phyloP scores from a whole-genome alignment of 1,140 invertebrate genomes.

The Amphibalanus amphitrite region DNA sequence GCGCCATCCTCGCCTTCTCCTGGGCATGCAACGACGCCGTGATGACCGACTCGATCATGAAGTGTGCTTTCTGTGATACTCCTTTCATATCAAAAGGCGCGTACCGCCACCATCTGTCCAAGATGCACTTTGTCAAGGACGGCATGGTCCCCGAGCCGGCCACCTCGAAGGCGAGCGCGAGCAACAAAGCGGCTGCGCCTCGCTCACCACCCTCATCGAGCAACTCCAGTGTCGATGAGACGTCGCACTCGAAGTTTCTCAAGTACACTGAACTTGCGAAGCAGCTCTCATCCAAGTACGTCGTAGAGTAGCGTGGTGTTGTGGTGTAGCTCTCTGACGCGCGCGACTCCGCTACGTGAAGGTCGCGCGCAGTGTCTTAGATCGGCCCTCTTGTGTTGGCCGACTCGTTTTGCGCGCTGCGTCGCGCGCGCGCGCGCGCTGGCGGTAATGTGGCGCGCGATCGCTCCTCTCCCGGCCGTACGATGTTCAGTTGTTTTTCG shows the following conservation, averaged over 20 bases:
- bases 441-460: neutral
- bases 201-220: slow-evolving; percentile 21
- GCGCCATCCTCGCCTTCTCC: slow-evolving; percentile 72
- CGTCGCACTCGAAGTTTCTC: slow-evolving; percentile 86
- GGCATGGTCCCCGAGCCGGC: slow-evolving; percentile 53
- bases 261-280: slow-evolving; percentile 93
- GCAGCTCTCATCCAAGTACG: slow-evolving; percentile 84
- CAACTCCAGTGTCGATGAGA: slow-evolving; percentile 47
- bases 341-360: neutral
- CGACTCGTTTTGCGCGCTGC: neutral
- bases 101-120: slow-evolving; percentile 86
- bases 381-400: neutral
- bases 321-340: neutral
- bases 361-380: neutral
- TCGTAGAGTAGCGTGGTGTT: slow-evolving; percentile 8
- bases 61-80: slow-evolving; percentile 90
- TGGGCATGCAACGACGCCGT: slow-evolving; percentile 86
- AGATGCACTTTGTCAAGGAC: slow-evolving; percentile 93
- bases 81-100: slow-evolving; percentile 92
- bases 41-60: slow-evolving; percentile 58
- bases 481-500: neutral
- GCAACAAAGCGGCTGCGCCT: slow-evolving; percentile 28
- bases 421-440: too few relatives aligned
- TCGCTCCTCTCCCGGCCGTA: neutral
- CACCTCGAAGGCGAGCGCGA: slow-evolving; percentile 24